Conservation (phyloP, 1,140 invertebrate species). For the Macrobrachium nipponense region DNA sequence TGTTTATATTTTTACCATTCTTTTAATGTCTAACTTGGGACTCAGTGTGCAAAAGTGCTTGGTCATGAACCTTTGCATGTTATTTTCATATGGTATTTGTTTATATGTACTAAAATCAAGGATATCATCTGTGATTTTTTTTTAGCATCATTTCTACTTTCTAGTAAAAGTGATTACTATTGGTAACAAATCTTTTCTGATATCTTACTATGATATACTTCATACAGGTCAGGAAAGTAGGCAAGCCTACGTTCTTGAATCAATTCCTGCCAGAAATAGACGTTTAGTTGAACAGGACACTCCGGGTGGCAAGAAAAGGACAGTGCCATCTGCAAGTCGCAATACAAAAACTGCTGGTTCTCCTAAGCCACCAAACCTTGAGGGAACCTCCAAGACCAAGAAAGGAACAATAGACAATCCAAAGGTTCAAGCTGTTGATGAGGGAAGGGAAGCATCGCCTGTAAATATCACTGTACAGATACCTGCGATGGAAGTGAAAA, state of each 20-base stretch:
- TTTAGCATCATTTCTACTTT: too few species aligned
- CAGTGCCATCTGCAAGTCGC: not conserved
- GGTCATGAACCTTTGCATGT: too few species aligned
- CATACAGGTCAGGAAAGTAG: conserved; percentile 36
- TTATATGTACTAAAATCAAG: too few species aligned
- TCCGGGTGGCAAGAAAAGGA: conserved; percentile 6
- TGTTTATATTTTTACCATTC: too few species aligned
- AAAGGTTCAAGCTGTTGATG: conserved; percentile 27
- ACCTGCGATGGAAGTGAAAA: not conserved
- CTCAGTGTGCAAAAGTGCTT: too few species aligned
- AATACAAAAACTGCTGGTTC: conserved; percentile 1
- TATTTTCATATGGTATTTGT: too few species aligned
- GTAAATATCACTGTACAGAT: not conserved
- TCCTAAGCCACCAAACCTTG: conserved; percentile 11
- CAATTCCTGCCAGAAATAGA: conserved; percentile 47
- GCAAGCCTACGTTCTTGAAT: conserved; percentile 47
- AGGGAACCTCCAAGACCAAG: conserved; percentile 12
- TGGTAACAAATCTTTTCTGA: not conserved
- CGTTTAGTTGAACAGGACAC: conserved; percentile 27
- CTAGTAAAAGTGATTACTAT: too few species aligned
- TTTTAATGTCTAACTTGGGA: too few species aligned
- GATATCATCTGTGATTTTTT: too few species aligned
- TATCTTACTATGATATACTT: not conserved
- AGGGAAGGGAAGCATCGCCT: conserved; percentile 4
- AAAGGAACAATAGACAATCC: conserved; percentile 4